A percentile compares a stretch with the other conserved stretches of the same genome.
phyloP scores from a whole-genome alignment of 2,888 invertebrate species.

The Lasioglossum marginatum region DNA sequence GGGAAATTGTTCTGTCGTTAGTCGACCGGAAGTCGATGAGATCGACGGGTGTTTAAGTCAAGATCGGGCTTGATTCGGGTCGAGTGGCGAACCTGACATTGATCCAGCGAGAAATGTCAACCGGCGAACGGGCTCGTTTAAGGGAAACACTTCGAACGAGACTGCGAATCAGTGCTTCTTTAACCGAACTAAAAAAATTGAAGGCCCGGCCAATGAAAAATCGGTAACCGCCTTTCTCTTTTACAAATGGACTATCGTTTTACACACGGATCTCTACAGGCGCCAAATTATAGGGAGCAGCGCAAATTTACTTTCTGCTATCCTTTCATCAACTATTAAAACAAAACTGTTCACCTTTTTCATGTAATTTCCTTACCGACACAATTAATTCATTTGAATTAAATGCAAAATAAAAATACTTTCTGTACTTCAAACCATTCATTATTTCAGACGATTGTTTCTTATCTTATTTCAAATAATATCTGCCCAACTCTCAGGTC shows the following conservation, averaged over 20 bases:
- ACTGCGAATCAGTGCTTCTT: conserved; percentile 1
- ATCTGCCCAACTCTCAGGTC: too few relatives aligned
- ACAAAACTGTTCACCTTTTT: too few relatives aligned
- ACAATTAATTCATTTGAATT: too few relatives aligned
- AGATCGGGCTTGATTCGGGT: conserved; percentile 62
- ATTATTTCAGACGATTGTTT: too few relatives aligned
- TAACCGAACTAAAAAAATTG: not conserved
- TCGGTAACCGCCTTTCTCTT: not conserved
- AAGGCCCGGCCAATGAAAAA: not conserved
- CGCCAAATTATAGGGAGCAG: not conserved
- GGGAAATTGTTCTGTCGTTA: conserved; percentile 42
- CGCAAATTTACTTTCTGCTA: too few relatives aligned
- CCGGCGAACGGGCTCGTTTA: conserved; percentile 15
- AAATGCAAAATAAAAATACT: too few relatives aligned
- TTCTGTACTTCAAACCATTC: too few relatives aligned
- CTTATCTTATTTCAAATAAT: too few relatives aligned
- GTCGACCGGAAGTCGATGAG: conserved; percentile 59
- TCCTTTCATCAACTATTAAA: too few relatives aligned
- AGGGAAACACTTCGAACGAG: not conserved
- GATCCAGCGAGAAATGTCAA: conserved; percentile 54
- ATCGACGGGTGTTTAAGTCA: conserved; percentile 59
- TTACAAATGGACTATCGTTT: not conserved
- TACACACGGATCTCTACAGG: not conserved
- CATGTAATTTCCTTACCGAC: too few relatives aligned
- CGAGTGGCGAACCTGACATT: conserved; percentile 66